A percentile compares a stretch with the other conserved stretches of the same genome.
Evolutionary conservation across 2,113 vertebrate genomes (phyloP).

Genomic region (Mus spicilegus): DNA sequence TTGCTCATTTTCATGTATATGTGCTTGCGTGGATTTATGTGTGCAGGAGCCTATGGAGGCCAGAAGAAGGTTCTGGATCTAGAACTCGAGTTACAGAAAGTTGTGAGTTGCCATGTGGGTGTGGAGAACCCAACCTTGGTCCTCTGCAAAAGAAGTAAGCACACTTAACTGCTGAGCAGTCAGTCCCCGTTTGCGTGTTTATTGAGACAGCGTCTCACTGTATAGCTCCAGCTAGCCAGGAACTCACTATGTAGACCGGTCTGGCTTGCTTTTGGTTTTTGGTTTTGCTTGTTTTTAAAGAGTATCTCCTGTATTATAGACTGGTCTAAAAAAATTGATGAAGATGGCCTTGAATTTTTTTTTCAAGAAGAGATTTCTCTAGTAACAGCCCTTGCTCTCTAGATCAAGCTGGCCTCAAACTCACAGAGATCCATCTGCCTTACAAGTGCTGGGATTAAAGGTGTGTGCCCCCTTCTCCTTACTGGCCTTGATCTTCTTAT

Average conservation of each 20-base stretch:
- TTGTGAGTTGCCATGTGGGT: not conserved
- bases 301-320: not conserved
- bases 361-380: too few species aligned
- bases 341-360: too few species aligned
- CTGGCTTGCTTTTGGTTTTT: not conserved
- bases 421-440: too few species aligned
- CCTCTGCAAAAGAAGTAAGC: not conserved
- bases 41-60: not conserved
- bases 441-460: too few species aligned
- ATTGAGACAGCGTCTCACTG: not conserved
- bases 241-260: not conserved
- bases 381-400: too few species aligned
- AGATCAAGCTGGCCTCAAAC: too few species aligned
- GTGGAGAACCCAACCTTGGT: not conserved
- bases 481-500: not conserved
- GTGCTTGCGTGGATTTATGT: not conserved
- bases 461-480: too few species aligned
- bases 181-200: not conserved
- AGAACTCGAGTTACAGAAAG: not conserved
- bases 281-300: not conserved
- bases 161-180: not conserved
- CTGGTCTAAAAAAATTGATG: not conserved
- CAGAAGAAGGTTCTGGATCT: not conserved
- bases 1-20: not conserved
- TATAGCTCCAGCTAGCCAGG: not conserved